Evolutionary conservation across 1,140 invertebrate species (phyloP).

Genomic region (Lerema accius): DNA sequence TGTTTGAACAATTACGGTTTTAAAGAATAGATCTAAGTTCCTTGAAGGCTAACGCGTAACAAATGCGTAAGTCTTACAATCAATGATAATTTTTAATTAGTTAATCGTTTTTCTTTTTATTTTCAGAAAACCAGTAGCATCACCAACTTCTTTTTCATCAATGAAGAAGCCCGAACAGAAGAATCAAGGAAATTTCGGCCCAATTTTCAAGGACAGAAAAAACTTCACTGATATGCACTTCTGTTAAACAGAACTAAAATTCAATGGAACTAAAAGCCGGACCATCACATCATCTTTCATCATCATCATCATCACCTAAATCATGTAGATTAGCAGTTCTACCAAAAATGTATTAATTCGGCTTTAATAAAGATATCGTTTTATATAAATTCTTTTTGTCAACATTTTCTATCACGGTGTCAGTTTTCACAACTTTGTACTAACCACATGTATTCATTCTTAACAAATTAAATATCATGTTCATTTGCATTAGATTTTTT

Average conservation of each 20-base stretch:
- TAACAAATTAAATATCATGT: constrained; percentile 68
- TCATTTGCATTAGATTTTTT: constrained; percentile 61
- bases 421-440: constrained; percentile 50
- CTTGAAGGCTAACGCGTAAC: too few relatives aligned
- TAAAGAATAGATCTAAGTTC: too few relatives aligned
- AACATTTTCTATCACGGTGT: constrained; percentile 47
- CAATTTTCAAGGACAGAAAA: constrained; percentile 88
- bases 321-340: constrained; percentile 42
- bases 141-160: constrained; percentile 38
- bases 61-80: too few relatives aligned
- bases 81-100: too few relatives aligned
- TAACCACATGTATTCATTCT: constrained; percentile 62
- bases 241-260: constrained; percentile 80
- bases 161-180: constrained; percentile 74
- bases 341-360: constrained; percentile 50
- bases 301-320: constrained; percentile 45
- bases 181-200: constrained; percentile 87
- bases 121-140: constrained; percentile 63
- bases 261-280: constrained; percentile 41
- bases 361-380: constrained; percentile 46
- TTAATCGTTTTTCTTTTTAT: constrained; percentile 1
- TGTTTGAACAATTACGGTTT: too few relatives aligned
- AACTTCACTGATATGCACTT: constrained; percentile 88
- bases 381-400: constrained; percentile 46
- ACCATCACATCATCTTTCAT: constrained; percentile 48